phyloP scores from a whole-genome alignment of 2,888 invertebrate genomes.

The Acronicta psi region DNA sequence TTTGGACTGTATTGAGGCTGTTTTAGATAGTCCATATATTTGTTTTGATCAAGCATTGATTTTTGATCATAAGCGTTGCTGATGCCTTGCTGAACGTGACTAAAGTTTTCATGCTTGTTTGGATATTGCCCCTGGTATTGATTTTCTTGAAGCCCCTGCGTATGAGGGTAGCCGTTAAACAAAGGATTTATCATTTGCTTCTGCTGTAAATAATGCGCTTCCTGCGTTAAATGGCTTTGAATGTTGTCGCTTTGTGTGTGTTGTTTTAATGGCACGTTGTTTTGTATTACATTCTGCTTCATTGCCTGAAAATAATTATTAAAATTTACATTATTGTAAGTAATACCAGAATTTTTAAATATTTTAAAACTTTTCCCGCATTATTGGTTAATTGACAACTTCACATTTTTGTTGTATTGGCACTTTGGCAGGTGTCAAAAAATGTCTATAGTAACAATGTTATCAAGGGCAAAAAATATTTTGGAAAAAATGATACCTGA shows the following conservation, averaged over 20 bases:
- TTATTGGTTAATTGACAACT: too few species aligned
- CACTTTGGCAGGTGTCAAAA: too few species aligned
- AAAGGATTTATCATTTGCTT: slow-evolving; percentile 87
- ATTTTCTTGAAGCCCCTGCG: slow-evolving; percentile 76
- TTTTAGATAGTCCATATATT: slow-evolving; percentile 85
- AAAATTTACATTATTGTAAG: not conserved
- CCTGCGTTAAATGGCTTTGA: slow-evolving; percentile 84
- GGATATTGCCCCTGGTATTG: slow-evolving; percentile 82
- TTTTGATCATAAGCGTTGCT: slow-evolving; percentile 85
- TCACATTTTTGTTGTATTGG: too few species aligned
- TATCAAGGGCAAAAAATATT: not conserved
- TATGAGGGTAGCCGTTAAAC: slow-evolving; percentile 81
- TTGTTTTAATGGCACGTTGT: slow-evolving; percentile 88
- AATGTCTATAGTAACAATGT: too few species aligned
- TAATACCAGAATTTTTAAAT: not conserved
- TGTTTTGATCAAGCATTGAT: slow-evolving; percentile 83
- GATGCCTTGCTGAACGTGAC: slow-evolving; percentile 84
- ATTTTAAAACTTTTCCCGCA: slow-evolving; percentile 6
- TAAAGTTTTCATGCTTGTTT: slow-evolving; percentile 80
- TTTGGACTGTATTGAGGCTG: slow-evolving; percentile 89
- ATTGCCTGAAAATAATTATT: slow-evolving; percentile 71
- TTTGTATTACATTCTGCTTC: slow-evolving; percentile 86
- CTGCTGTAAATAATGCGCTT: slow-evolving; percentile 87
- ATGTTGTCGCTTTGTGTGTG: slow-evolving; percentile 85
- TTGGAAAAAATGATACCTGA: slow-evolving; percentile 69